Base-by-base conservation (phyloP, 2,888 invertebrate species). In the Heliconius hortense region DNA sequence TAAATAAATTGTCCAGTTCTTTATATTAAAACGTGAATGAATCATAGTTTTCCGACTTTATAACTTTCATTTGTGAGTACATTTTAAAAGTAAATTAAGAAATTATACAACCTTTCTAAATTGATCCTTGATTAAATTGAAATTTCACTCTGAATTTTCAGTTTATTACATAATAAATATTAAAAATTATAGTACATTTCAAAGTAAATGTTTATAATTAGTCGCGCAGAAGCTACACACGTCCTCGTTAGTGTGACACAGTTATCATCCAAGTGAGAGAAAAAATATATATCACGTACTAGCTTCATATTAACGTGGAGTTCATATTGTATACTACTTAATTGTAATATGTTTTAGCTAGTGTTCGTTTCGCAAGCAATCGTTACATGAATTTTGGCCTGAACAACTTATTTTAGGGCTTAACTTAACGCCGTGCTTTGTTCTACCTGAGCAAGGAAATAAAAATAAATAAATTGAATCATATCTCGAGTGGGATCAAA, bases 191-290 rank as follows among this genome's bases (percentile, higher is more conserved):
- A 66, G 39, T 11, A 24, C 24, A 43, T 66, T 24, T 66, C 24
- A 66, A 66, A 66, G 39, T 35, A 15, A 66, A 66, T 66, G 66
- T 43, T 66, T 39, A 39, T 66, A 66, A 66, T 66, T 66, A 66
- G 66, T 43, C 24, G 66, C 66, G 15, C 66, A 8, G 24, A 66
- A 66, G 8, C 15, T 24, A 24, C 66, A 66, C 24, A 66, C 39
- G 66, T 43, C 39, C 66, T 66, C 66, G 18, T 66, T 66, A 43
- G 66, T 15, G 66, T 66, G 66, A 66, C 39, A 66, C 66, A 66
- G 66, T 66, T 66, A 43, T 66, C 24, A 24, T 39, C 39, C 39
- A 39, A 43, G 43, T 66, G 24, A 26, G 66, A 39, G 11, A n/a
- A 39, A 24, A 66, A 15, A 15, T 2, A 39, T 66, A 66, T 39